phyloP scores from a whole-genome alignment of 2,888 invertebrate species.

The Trichopoda pennipes region DNA sequence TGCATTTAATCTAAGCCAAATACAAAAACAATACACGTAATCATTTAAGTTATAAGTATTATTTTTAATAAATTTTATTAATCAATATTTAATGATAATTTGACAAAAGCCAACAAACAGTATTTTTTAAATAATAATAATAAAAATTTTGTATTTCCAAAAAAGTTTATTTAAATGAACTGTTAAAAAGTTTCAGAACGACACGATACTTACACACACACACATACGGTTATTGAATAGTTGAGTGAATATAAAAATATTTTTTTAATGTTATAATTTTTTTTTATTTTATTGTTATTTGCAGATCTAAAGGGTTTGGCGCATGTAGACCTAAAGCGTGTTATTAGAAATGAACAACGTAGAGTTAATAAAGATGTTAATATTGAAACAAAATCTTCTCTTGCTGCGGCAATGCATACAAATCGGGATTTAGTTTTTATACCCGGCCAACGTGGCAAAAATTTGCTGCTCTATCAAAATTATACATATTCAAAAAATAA shows the following conservation, averaged over 20 bases:
- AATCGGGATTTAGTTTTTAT: conserved; percentile 76
- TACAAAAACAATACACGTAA: background rate
- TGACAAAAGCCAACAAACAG: background rate
- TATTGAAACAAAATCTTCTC: conserved; percentile 60
- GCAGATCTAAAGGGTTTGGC: conserved; percentile 22
- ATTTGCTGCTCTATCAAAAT: conserved; percentile 76
- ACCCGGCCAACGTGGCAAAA: conserved; percentile 78
- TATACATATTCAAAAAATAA: conserved; percentile 80
- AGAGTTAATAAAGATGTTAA: conserved; percentile 35
- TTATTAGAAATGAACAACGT: conserved; percentile 16
- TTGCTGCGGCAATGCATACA: conserved; percentile 61
- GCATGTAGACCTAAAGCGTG: conserved; percentile 15
- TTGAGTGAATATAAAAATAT: background rate
- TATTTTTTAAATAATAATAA: background rate
- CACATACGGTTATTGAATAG: background rate
- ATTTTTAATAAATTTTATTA: background rate
- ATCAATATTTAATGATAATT: background rate
- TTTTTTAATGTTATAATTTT: background rate
- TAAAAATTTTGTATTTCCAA: background rate
- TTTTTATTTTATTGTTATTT: conserved; percentile 21
- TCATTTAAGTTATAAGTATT: background rate
- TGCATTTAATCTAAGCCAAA: background rate
- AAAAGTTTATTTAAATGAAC: conserved; percentile 6
- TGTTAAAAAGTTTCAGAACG: background rate
- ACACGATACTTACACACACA: background rate